Percentiles rank a stretch among this genome's conserved stretches.
Conservation (phyloP, 2,888 invertebrate genomes). For the Plagodis pulveraria region DNA sequence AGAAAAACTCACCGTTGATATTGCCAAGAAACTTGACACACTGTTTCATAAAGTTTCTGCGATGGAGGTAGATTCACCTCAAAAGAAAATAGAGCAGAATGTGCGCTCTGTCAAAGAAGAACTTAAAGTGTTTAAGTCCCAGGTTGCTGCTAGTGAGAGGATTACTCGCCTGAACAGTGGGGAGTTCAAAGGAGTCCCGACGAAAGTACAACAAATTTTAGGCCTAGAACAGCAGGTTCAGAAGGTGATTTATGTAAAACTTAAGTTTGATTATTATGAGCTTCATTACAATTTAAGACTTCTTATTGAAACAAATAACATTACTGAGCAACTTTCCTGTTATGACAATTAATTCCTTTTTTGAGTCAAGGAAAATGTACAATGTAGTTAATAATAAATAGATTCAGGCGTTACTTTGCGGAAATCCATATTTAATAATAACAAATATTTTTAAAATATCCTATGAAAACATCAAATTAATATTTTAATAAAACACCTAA, state of each 20-base stretch:
- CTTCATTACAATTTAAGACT: no score
- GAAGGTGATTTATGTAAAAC: neutral
- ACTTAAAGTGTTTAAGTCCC: conserved; percentile 10
- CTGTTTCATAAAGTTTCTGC: neutral
- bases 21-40: neutral
- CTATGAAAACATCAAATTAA: no score
- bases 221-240: conserved; percentile 1
- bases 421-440: no score
- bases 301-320: no score
- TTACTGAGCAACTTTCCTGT: no score
- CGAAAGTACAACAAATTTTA: conserved; percentile 33
- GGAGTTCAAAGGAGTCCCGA: conserved; percentile 34
- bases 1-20: conserved; percentile 20
- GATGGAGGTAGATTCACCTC: conserved; percentile 10
- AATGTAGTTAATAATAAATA: no score
- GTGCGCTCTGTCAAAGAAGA: conserved; percentile 20
- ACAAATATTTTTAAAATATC: no score
- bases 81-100: conserved; percentile 17
- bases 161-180: conserved; percentile 28
- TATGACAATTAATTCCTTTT: no score
- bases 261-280: no score
- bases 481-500: no score
- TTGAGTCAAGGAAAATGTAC: no score
- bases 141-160: conserved; percentile 22
- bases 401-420: no score